phyloP scores from a whole-genome alignment of 92 coral and sea anemone species.

The Paramuricea clavata region DNA sequence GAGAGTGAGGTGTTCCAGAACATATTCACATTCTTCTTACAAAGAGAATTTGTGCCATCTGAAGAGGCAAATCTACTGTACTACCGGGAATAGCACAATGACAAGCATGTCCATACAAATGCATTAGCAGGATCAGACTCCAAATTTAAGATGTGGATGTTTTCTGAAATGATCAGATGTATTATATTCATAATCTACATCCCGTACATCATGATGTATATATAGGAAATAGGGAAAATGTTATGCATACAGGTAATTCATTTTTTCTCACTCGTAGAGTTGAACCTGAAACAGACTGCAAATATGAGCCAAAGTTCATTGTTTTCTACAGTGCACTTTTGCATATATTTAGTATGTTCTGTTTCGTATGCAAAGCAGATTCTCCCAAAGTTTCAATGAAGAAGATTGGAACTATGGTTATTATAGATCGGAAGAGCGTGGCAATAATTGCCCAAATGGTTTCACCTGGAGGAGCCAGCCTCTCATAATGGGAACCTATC shows the following conservation, averaged over 20 bases:
- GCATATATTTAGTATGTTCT: slow-evolving; percentile 1
- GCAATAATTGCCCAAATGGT: neutral
- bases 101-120: neutral
- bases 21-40: neutral
- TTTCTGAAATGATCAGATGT: no score
- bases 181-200: neutral
- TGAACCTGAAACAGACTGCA: neutral
- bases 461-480: slow-evolving; percentile 14
- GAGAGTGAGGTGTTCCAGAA: neutral
- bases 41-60: neutral
- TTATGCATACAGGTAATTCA: neutral
- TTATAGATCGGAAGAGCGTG: neutral
- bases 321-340: slow-evolving; percentile 3
- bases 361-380: neutral
- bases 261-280: neutral
- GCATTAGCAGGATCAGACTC: slow-evolving; percentile 43
- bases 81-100: neutral
- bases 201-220: neutral
- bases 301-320: neutral
- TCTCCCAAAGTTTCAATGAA: neutral
- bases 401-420: slow-evolving; percentile 15
- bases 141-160: slow-evolving; percentile 31
- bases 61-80: neutral
- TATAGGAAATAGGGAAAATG: no score
- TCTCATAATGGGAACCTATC: slow-evolving; percentile 1